Percentiles rank a stretch among this genome's conserved stretches.
Evolutionary conservation across 2,113 vertebrate species (phyloP).

Genomic region (Menura novaehollandiae): DNA sequence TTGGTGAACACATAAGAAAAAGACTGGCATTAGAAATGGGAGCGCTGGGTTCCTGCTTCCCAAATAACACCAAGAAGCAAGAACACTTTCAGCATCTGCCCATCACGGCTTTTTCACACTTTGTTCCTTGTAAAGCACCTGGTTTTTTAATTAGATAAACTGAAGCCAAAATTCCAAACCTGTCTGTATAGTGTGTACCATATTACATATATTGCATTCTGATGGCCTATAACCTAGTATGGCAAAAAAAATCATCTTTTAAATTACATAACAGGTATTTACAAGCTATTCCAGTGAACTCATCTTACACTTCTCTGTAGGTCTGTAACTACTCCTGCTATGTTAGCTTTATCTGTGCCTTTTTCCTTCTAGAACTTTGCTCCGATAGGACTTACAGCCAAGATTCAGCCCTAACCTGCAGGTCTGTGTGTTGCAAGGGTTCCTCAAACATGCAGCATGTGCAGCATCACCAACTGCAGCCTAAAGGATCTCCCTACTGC

Average conservation of each 20-base stretch:
- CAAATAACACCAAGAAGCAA: not conserved
- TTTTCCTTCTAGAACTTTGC: not conserved
- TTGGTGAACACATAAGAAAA: not conserved
- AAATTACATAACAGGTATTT: not conserved
- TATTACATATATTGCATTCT: not conserved
- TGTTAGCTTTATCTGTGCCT: not conserved
- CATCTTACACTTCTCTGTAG: not conserved
- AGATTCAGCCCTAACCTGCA: not conserved
- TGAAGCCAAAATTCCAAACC: not conserved
- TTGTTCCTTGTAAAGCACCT: not conserved
- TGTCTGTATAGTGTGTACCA: not conserved
- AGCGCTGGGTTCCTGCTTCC: not conserved
- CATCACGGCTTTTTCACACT: not conserved
- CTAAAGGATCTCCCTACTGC: not conserved
- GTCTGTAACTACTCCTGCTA: not conserved
- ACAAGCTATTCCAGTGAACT: not conserved
- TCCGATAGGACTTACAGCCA: not conserved
- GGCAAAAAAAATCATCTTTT: not conserved
- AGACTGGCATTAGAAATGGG: not conserved
- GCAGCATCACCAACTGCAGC: not conserved
- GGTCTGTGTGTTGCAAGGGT: accelerated
- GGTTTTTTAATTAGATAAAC: not conserved
- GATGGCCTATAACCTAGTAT: not conserved
- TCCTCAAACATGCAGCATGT: not conserved
- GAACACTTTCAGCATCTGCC: not conserved